phyloP scores from a whole-genome alignment of 2,113 vertebrate genomes.

The Gasterosteus nipponicus region DNA sequence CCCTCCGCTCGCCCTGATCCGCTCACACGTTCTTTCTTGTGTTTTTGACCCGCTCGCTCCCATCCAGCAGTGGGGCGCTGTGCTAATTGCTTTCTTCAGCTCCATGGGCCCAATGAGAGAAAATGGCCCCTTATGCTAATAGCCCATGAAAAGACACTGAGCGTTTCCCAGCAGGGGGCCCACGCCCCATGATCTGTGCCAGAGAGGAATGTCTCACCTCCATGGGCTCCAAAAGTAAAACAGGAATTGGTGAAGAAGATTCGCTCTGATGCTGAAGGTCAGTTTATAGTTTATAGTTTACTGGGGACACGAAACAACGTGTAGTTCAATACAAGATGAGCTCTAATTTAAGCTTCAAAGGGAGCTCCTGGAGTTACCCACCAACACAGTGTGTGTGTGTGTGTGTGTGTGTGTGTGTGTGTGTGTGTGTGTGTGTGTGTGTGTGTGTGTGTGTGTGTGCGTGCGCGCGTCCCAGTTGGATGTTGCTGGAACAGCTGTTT shows the following conservation, averaged over 20 bases:
- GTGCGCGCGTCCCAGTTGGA: constrained; percentile 48
- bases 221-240: constrained; percentile 40
- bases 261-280: constrained; percentile 15
- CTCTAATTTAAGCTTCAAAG: background rate
- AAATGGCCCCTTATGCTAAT: constrained; percentile 68
- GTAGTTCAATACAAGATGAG: background rate
- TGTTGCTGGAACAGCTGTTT: constrained; percentile 60
- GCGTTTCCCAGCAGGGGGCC: constrained; percentile 59
- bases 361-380: background rate
- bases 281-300: background rate
- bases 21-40: constrained; percentile 30
- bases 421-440: constrained; percentile 34
- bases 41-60: constrained; percentile 52
- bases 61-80: constrained; percentile 53
- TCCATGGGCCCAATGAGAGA: constrained; percentile 65
- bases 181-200: constrained; percentile 55
- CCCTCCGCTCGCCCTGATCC: constrained; percentile 32
- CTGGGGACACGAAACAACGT: background rate
- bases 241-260: constrained; percentile 7
- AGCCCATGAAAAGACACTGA: constrained; percentile 66
- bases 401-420: constrained; percentile 29
- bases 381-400: constrained; percentile 31
- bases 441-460: constrained; percentile 13
- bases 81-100: constrained; percentile 76
- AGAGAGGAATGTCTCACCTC: constrained; percentile 38